Base-by-base conservation (phyloP, 2,888 invertebrate species). In the Palloptera scutellata region DNA sequence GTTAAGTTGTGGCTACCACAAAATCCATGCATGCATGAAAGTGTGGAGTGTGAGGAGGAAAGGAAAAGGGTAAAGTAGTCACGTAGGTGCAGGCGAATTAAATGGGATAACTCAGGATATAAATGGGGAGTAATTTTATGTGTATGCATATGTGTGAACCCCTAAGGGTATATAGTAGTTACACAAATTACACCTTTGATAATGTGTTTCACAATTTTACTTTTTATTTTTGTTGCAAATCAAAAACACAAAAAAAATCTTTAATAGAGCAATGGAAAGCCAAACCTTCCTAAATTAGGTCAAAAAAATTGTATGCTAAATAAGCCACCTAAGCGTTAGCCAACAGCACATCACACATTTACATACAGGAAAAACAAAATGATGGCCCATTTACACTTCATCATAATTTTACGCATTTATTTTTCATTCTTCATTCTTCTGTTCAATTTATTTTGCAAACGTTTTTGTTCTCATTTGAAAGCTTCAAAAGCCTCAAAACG, bases 401-500 rank as follows among this genome's bases (percentile, higher is more conserved):
- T 30, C 30, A 30, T 30, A 30, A n/a, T n/a, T 30, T 30, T 6
- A 2, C 30, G 6, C 30, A 30, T 30, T 30, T 30, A 30, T 30
- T 30, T 30, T 30, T 6, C 30, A 6, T 6, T 4, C 6, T 48
- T 12, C 17, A 43, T 59, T 59, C 15, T 43, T 59, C 59, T 59
- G 59, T 59, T 41, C 59, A 59, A 59, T 43, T 59, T 5, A 41
- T 59, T 59, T 19, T 12, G 9, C 40, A 59, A 59, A 15, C 17
- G 59, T 43, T 59, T 59, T 45, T 19, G 30, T 30, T 30, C 6
- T 30, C 30, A 30, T 30, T 30, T 30, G 30, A 30, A 30, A 30
- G 6, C 30, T 30, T 30, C 30, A 30, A 30, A 30, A 30, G 30
- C 30, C 6, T 30, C 6, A 6, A 30, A 30, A 30, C 30, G 30